Evolutionary conservation across 1,140 invertebrate species (phyloP).

Genomic region (Drosophila varians): DNA sequence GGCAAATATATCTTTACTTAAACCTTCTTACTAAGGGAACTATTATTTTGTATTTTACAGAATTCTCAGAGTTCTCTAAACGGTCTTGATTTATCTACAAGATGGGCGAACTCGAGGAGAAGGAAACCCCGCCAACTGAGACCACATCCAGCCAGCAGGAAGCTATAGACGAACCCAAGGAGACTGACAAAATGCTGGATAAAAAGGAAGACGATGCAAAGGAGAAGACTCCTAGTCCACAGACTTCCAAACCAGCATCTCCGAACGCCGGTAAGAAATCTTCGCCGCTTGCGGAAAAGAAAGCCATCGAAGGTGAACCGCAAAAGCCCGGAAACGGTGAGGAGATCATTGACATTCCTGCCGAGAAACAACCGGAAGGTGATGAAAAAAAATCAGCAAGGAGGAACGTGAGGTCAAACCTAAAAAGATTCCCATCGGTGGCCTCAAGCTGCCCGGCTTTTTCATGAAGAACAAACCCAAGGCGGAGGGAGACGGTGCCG

Average conservation of each 20-base stretch:
- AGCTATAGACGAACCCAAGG: slow-evolving; percentile 78
- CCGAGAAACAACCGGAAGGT: slow-evolving; percentile 69
- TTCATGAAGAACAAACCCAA: slow-evolving; percentile 90
- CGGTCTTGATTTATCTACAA: slow-evolving; percentile 20
- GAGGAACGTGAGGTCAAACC: slow-evolving; percentile 89
- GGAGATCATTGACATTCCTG: slow-evolving; percentile 81
- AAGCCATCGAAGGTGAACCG: background rate
- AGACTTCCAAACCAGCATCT: slow-evolving; percentile 64
- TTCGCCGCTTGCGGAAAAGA: slow-evolving; percentile 7
- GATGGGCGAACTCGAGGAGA: slow-evolving; percentile 82
- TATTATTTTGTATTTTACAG: slow-evolving; percentile 13
- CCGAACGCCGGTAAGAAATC: slow-evolving; percentile 60
- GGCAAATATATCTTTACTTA: background rate
- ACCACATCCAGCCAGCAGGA: slow-evolving; percentile 58
- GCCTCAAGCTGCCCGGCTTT: slow-evolving; percentile 92
- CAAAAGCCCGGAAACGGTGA: slow-evolving; percentile 51
- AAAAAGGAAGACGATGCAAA: slow-evolving; percentile 61
- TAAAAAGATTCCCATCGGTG: slow-evolving; percentile 92
- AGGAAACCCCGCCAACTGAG: slow-evolving; percentile 79
- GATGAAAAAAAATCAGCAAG: slow-evolving; percentile 86
- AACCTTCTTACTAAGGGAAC: slow-evolving; percentile 5
- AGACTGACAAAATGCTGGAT: slow-evolving; percentile 83
- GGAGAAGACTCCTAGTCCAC: slow-evolving; percentile 63
- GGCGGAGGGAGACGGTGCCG: slow-evolving; percentile 82
- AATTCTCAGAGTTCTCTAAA: slow-evolving; percentile 70